Percentiles rank a stretch among this genome's conserved stretches.
Conservation (phyloP, 2,797 vertebrate species). For the Amblyopsis hoosieri region DNA sequence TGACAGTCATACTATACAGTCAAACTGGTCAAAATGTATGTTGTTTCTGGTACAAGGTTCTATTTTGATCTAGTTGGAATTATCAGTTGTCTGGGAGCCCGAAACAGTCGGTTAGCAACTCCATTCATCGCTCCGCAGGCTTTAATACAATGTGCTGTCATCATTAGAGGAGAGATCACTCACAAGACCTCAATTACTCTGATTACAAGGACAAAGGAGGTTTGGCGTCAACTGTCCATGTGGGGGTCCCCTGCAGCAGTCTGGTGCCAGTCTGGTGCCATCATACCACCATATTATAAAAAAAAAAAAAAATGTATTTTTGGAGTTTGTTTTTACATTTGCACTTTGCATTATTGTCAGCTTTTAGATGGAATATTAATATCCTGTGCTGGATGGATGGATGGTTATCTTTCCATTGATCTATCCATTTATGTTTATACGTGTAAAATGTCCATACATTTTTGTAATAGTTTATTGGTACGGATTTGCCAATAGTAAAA, state of each 20-base stretch:
- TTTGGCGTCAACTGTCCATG: background rate
- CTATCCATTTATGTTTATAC: too few species aligned
- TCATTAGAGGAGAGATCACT: background rate
- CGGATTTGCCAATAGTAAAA: background rate
- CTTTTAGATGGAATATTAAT: too few species aligned
- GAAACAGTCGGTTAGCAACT: background rate
- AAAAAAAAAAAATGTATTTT: too few species aligned
- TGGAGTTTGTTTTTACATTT: background rate
- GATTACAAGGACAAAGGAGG: background rate
- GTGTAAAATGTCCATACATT: too few species aligned
- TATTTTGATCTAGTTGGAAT: too few species aligned
- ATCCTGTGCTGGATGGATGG: too few species aligned
- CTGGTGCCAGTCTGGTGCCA: background rate
- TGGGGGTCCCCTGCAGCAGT: background rate
- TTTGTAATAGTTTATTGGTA: too few species aligned
- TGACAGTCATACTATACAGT: too few species aligned
- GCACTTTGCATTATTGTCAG: too few species aligned
- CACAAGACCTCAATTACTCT: constrained; percentile 1
- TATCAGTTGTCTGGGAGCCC: background rate
- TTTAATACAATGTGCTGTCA: background rate
- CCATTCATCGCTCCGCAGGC: background rate
- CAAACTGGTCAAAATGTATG: too few species aligned
- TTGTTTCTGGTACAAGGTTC: too few species aligned
- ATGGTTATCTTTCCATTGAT: too few species aligned
- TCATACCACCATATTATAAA: background rate